Conservation (phyloP, 2,888 invertebrate genomes). For the Unio pictorum region DNA sequence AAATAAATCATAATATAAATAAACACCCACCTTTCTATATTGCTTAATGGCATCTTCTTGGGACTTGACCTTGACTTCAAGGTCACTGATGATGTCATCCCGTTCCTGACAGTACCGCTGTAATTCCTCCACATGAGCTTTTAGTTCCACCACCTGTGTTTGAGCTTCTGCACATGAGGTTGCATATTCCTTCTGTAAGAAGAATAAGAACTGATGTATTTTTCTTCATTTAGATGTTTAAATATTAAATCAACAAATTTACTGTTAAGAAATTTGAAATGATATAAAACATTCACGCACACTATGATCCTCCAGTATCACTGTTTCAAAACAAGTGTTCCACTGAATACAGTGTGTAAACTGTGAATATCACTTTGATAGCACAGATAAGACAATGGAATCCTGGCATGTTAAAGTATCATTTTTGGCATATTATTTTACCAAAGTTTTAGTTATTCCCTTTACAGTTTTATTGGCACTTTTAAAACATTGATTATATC, state of each 20-base stretch:
- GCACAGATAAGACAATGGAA: too few relatives aligned
- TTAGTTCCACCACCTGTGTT: conserved; percentile 45
- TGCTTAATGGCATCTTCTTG: conserved; percentile 45
- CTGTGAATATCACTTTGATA: too few relatives aligned
- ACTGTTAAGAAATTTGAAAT: too few relatives aligned
- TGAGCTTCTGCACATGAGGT: conserved; percentile 53
- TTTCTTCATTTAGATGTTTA: neutral
- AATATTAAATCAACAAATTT: neutral
- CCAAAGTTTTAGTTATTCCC: too few relatives aligned
- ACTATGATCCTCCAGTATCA: neutral
- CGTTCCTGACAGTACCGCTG: conserved; percentile 45
- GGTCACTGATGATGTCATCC: conserved; percentile 42
- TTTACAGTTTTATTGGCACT: too few relatives aligned
- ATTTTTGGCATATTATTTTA: too few relatives aligned
- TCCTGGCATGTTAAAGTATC: too few relatives aligned
- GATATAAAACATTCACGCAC: neutral
- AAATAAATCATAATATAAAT: neutral
- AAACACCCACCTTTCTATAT: conserved; percentile 44
- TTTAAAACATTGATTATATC: too few relatives aligned
- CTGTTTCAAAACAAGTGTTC: too few relatives aligned
- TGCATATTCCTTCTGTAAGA: conserved; percentile 51
- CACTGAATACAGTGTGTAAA: too few relatives aligned
- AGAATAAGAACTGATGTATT: too few relatives aligned
- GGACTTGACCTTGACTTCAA: conserved; percentile 46
- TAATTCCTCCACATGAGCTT: conserved; percentile 55